These are phyloP conservation scores for Acanthis flammea DNA, from an alignment of 2,797 vertebrate species.

Conservation along the genomic window DNA sequence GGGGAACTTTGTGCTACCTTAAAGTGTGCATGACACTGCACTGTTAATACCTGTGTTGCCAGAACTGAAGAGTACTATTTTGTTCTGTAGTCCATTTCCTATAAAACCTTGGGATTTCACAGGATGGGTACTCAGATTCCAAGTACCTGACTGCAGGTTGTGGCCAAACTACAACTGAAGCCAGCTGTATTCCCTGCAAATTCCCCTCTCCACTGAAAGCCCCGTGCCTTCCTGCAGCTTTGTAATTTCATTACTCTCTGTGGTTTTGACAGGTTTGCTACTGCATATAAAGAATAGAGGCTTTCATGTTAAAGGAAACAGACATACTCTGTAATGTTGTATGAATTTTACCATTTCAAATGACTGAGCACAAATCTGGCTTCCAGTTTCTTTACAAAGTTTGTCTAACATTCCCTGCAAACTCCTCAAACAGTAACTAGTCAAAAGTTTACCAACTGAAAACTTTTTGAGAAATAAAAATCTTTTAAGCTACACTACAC, in stretches of 20 bases:
- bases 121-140: not conserved
- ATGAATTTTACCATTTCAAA: not conserved
- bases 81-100: not conserved
- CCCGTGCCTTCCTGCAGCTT: not conserved
- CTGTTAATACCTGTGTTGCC: not conserved
- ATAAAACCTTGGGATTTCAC: not conserved
- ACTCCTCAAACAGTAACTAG: not conserved
- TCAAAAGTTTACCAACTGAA: not conserved
- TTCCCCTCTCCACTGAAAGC: not conserved
- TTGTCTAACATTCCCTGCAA: not conserved
- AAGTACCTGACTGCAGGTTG: not conserved
- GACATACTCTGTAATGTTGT: not conserved
- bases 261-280: not conserved
- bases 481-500: not conserved
- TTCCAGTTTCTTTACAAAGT: not conserved
- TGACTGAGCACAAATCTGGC: not conserved
- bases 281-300: not conserved
- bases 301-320: not conserved
- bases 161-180: not conserved
- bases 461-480: not conserved
- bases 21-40: fast-evolving
- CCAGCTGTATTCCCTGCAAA: not conserved
- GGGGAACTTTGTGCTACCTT: not conserved
- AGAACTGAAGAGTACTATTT: not conserved
- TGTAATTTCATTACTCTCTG: not conserved